Percentiles rank a stretch among this genome's conserved stretches.
Evolutionary conservation across 1,140 invertebrate species (phyloP).

Genomic region (Cyrtorhinus lividipennis): DNA sequence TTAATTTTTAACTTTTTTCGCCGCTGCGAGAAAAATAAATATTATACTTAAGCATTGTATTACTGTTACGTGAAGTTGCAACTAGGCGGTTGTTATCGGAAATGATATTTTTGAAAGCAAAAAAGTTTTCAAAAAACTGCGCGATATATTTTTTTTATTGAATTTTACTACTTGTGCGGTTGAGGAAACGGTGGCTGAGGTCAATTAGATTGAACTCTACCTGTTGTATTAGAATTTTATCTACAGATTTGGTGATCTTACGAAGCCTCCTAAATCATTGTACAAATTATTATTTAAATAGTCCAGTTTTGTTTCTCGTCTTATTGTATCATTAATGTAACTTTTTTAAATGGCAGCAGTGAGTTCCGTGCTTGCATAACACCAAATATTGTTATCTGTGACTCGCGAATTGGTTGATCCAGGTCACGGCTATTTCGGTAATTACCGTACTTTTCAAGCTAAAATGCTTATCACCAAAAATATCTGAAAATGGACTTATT

Average conservation of each 20-base stretch:
- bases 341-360: too few species aligned
- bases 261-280: not conserved
- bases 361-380: not conserved
- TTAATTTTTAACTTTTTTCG: slow-evolving; percentile 13
- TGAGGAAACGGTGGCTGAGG: not conserved
- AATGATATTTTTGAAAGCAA: not conserved
- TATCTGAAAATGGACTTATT: too few species aligned
- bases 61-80: too few species aligned
- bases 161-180: not conserved
- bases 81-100: not conserved
- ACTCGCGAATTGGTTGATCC: not conserved
- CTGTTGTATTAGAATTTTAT: not conserved
- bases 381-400: not conserved
- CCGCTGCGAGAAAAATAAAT: not conserved
- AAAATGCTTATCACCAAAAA: not conserved
- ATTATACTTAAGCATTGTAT: slow-evolving; percentile 1
- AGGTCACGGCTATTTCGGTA: not conserved
- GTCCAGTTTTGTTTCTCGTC: not conserved
- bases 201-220: slow-evolving; percentile 1
- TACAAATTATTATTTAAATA: not conserved
- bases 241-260: not conserved
- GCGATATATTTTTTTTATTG: not conserved
- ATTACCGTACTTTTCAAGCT: not conserved
- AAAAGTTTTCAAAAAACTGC: not conserved
- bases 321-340: too few species aligned